Evolutionary conservation across 2,113 vertebrate genomes (phyloP), one percentile per base, ranked within the genome.

Genomic region (Perccottus glenii): DNA sequence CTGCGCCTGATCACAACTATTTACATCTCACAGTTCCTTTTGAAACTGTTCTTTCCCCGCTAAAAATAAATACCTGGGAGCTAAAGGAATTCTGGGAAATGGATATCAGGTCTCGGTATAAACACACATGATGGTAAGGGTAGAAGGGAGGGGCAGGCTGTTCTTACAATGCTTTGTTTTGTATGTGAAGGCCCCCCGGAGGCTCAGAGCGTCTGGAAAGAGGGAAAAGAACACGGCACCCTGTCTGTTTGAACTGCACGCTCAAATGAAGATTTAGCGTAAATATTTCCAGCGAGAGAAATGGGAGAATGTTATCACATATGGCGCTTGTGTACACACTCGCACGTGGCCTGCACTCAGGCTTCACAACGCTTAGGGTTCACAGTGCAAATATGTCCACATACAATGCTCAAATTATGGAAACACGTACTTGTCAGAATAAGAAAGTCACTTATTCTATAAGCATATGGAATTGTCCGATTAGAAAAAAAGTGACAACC

Each of bases 61-160:
- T 73, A 62, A 81, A 90, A 89, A 87, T 87, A 87, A 87, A 90
- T 82, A 89, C 46, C 77, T 80, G 57, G 5, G 11, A 85, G 82
- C 77, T 53, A 67, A n/a, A 67, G 12, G 55, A 60, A 69, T 32
- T 67, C 63, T 63, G 76, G 75, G 84, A 78, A 84, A 85, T 77
- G 74, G 72, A 85, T 88, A 89, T 81, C 81, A 71, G 81, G 40
- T 35, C 58, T 70, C 62, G 79, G 80, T 70, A 77, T 87, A 90
- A 88, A 89, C 87, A 88, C 57, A 67, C 35, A 57, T 65, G 64
- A 40, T n/a, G 64, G 64, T 45, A 40, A 55, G 38, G 11, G 72
- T 33, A 47, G 52, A 40, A 33, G 27, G 51, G 48, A 55, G 73
- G 40, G 57, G 58, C 11, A 5, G 15, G 46, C 51, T 12, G 2